Percentiles rank a stretch among this genome's conserved stretches.
Conservation (phyloP, 2,888 invertebrate species). For the Platerodrilus igneus region DNA sequence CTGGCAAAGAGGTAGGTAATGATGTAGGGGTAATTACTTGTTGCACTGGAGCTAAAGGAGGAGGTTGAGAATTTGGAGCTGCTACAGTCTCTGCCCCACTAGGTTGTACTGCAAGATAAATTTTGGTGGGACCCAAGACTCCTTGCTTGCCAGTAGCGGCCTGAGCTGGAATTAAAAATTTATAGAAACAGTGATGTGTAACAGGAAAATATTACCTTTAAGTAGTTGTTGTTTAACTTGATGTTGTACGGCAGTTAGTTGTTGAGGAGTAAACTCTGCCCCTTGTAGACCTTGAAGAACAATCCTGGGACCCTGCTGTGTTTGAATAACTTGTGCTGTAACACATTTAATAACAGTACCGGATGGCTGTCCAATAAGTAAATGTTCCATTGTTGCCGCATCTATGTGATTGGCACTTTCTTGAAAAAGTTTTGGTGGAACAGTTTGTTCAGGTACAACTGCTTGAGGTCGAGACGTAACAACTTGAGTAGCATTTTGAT, state of each 20-base stretch:
- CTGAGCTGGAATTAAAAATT: constrained; percentile 60
- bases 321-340: constrained; percentile 82
- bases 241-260: constrained; percentile 76
- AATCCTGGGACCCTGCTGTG: constrained; percentile 78
- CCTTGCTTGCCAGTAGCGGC: constrained; percentile 81
- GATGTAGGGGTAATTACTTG: constrained; percentile 25
- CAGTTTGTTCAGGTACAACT: constrained; percentile 22
- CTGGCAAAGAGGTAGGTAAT: constrained; percentile 1
- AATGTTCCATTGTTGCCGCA: constrained; percentile 60
- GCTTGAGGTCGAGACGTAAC: constrained; percentile 20
- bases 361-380: constrained; percentile 75
- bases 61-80: constrained; percentile 46
- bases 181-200: constrained; percentile 9
- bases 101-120: constrained; percentile 83
- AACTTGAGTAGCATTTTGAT: constrained; percentile 9
- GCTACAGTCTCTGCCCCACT: constrained; percentile 43
- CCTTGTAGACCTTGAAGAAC: constrained; percentile 81
- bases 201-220: constrained; percentile 58
- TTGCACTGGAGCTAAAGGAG: constrained; percentile 53
- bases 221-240: constrained; percentile 85
- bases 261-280: constrained; percentile 76
- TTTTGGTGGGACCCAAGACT: constrained; percentile 79
- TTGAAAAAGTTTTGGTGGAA: constrained; percentile 46
- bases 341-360: constrained; percentile 84
- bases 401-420: constrained; percentile 36